A percentile compares a stretch with the other conserved stretches of the same genome.
These are phyloP conservation scores for Tachina lurida DNA, from an alignment of 2,888 invertebrate species.

Conservation along the genomic window DNA sequence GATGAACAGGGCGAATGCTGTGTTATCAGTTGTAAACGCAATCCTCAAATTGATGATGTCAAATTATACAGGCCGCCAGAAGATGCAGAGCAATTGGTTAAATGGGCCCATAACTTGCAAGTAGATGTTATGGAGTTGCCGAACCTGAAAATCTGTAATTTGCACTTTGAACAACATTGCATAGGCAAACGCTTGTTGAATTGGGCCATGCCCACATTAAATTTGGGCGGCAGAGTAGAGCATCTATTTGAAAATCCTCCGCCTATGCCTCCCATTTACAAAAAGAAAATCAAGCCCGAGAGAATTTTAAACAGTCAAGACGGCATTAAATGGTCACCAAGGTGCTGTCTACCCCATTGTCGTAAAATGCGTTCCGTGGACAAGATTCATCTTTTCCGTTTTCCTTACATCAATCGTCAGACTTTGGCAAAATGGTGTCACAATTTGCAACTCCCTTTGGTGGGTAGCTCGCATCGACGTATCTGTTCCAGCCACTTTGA, in stretches of 20 bases:
- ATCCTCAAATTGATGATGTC: slow-evolving; percentile 79
- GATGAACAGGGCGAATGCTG: slow-evolving; percentile 80
- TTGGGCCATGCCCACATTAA: slow-evolving; percentile 80
- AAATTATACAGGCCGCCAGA: slow-evolving; percentile 79
- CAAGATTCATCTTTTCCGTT: slow-evolving; percentile 78
- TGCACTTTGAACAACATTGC: slow-evolving; percentile 79
- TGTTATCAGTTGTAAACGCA: slow-evolving; percentile 78
- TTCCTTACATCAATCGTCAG: slow-evolving; percentile 78
- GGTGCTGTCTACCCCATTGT: slow-evolving; percentile 79
- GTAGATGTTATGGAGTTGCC: slow-evolving; percentile 74
- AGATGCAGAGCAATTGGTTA: slow-evolving; percentile 77
- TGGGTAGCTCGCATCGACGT: slow-evolving; percentile 78
- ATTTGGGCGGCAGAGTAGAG: slow-evolving; percentile 77
- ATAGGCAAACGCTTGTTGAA: slow-evolving; percentile 79
- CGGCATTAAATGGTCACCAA: slow-evolving; percentile 77
- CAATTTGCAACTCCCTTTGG: slow-evolving; percentile 78
- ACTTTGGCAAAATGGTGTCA: slow-evolving; percentile 80
- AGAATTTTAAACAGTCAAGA: slow-evolving; percentile 52
- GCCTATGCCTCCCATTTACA: slow-evolving; percentile 66
- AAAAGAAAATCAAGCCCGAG: slow-evolving; percentile 61
- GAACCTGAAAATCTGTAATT: slow-evolving; percentile 76
- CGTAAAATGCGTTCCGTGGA: slow-evolving; percentile 78
- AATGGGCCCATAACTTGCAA: slow-evolving; percentile 80
- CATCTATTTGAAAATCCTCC: slow-evolving; percentile 79
- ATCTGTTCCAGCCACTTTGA: slow-evolving; percentile 79